phyloP scores from a whole-genome alignment of 2,888 invertebrate genomes.

The Caenorhabditis sp. region DNA sequence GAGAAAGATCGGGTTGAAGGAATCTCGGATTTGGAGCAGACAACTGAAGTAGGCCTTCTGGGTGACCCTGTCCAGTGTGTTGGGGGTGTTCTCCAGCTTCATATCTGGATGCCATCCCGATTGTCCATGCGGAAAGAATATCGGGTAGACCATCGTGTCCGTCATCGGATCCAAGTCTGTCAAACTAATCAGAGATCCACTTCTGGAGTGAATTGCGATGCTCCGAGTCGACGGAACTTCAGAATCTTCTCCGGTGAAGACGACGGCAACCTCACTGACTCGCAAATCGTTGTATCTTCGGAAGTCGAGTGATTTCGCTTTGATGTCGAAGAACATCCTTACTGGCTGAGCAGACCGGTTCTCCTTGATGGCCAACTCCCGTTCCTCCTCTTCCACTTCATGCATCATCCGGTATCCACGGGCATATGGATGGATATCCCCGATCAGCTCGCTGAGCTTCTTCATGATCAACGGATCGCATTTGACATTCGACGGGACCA shows the following conservation, averaged over 20 bases:
- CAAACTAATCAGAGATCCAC: constrained; percentile 74
- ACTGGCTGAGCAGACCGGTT: constrained; percentile 5
- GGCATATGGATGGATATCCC: constrained; percentile 48
- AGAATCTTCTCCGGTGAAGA: constrained; percentile 66
- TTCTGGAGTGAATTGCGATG: constrained; percentile 79
- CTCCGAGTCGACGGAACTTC: constrained; percentile 71
- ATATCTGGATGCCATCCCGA: constrained; percentile 33
- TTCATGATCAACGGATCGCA: constrained; percentile 2
- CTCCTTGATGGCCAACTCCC: constrained; percentile 7
- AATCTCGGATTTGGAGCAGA: constrained; percentile 27
- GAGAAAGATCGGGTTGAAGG: constrained; percentile 76
- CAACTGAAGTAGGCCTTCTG: constrained; percentile 52
- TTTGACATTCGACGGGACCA: background rate
- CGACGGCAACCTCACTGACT: constrained; percentile 69
- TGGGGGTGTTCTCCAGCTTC: constrained; percentile 6
- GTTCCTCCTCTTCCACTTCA: constrained; percentile 53
- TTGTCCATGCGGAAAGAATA: constrained; percentile 80
- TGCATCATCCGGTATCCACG: constrained; percentile 57
- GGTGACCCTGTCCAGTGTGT: constrained; percentile 54
- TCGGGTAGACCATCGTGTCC: constrained; percentile 83
- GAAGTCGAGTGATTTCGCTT: constrained; percentile 15
- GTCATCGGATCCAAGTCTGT: constrained; percentile 81
- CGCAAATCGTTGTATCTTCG: too few species aligned
- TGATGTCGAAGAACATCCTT: constrained; percentile 44
- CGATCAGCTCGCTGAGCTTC: background rate